phyloP scores from a whole-genome alignment of 2,113 vertebrate genomes.

The Plotosus lineatus region DNA sequence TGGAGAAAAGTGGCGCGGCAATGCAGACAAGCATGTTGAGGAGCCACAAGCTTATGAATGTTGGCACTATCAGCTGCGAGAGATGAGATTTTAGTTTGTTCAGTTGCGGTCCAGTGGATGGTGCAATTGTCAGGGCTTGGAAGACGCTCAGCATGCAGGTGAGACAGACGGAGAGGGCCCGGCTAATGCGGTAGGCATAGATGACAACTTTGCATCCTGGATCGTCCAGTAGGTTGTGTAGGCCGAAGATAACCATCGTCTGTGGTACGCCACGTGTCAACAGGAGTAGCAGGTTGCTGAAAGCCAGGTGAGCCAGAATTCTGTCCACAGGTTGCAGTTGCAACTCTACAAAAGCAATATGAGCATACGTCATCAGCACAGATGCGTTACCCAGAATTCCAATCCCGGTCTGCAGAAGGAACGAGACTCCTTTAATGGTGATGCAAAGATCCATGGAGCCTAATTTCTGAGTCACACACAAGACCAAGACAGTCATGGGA shows the following conservation, averaged over 20 bases:
- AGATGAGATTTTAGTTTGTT: constrained; percentile 64
- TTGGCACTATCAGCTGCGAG: constrained; percentile 64
- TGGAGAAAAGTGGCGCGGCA: constrained; percentile 70
- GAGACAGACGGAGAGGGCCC: constrained; percentile 76
- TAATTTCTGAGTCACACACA: constrained; percentile 17
- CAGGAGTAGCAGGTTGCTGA: constrained; percentile 74
- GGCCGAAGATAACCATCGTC: constrained; percentile 74
- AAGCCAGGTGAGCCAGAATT: constrained; percentile 76
- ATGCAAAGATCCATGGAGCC: constrained; percentile 74
- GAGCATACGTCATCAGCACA: constrained; percentile 68
- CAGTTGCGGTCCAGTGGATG: constrained; percentile 51
- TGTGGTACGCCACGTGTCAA: constrained; percentile 73
- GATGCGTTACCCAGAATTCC: constrained; percentile 71
- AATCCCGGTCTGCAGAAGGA: constrained; percentile 75
- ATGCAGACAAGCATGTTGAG: constrained; percentile 75
- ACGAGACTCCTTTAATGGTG: constrained; percentile 77
- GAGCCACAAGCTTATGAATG: constrained; percentile 70
- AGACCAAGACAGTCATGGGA: constrained; percentile 40
- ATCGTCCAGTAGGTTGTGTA: constrained; percentile 69
- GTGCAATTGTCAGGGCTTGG: constrained; percentile 69
- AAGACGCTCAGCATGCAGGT: constrained; percentile 78
- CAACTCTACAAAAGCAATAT: constrained; percentile 57
- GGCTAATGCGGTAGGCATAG: constrained; percentile 69
- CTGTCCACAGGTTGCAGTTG: constrained; percentile 72
- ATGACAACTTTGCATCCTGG: constrained; percentile 75